A percentile compares a stretch with the other conserved stretches of the same genome.
Evolutionary conservation across 2,888 invertebrate genomes (phyloP).

Genomic region (Cyclophora punctaria): DNA sequence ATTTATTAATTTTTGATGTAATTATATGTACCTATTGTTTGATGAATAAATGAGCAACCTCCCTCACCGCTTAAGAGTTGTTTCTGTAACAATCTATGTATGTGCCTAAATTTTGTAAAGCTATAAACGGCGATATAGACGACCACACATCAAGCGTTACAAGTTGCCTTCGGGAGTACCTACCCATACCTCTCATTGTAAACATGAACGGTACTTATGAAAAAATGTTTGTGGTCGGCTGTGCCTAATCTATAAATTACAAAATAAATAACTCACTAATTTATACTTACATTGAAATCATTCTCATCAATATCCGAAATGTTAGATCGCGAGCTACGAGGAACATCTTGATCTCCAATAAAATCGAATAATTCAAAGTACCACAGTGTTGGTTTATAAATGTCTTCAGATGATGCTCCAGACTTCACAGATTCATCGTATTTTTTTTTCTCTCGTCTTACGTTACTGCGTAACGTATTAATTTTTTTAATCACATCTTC

Average conservation of each 20-base stretch:
- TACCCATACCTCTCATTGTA: too few relatives aligned
- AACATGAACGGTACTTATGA: background rate
- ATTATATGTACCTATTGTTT: too few relatives aligned
- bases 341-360: constrained; percentile 12
- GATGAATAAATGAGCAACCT: too few relatives aligned
- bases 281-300: too few relatives aligned
- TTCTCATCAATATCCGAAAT: background rate
- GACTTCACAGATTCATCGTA: constrained; percentile 12
- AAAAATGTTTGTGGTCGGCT: background rate
- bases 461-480: constrained; percentile 12
- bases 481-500: constrained; percentile 12
- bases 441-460: constrained; percentile 14
- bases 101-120: too few relatives aligned
- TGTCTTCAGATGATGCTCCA: constrained; percentile 12
- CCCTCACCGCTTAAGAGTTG: too few relatives aligned
- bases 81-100: too few relatives aligned
- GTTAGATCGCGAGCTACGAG: constrained; percentile 7
- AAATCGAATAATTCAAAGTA: constrained; percentile 15
- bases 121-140: too few relatives aligned
- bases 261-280: constrained; percentile 2
- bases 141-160: too few relatives aligned
- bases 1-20: too few relatives aligned
- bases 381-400: constrained; percentile 14
- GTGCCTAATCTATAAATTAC: constrained; percentile 1
- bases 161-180: too few relatives aligned